Conservation (phyloP, 2,797 vertebrate genomes). For the Helicolenus hilgendorfi region DNA sequence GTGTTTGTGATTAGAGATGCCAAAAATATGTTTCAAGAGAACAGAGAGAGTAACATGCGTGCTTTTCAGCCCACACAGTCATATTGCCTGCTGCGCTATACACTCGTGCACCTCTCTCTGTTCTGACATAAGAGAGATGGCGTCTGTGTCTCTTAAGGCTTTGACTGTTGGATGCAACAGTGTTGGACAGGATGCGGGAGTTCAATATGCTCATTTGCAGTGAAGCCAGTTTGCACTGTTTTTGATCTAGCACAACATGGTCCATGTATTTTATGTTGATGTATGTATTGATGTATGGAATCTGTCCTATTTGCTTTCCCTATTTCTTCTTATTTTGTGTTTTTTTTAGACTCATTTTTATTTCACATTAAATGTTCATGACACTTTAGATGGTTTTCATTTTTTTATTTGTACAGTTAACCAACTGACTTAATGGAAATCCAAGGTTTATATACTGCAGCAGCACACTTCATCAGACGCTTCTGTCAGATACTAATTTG, state of each 20-base stretch:
- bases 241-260: constrained; percentile 39
- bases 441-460: not conserved
- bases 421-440: not conserved
- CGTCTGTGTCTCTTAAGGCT: constrained; percentile 55
- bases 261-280: not conserved
- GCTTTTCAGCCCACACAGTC: constrained; percentile 66
- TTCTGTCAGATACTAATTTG: constrained; percentile 47
- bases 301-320: not conserved
- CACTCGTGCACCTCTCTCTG: constrained; percentile 53
- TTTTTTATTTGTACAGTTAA: not conserved
- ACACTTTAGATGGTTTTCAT: not conserved
- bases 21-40: constrained; percentile 71
- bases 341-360: not conserved
- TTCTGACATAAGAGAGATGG: constrained; percentile 63
- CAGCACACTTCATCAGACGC: constrained; percentile 1
- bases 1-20: constrained; percentile 68
- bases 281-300: not conserved
- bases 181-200: constrained; percentile 43
- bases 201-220: constrained; percentile 54
- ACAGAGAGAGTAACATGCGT: constrained; percentile 48
- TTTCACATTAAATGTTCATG: not conserved
- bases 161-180: constrained; percentile 63
- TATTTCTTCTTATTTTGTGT: not conserved
- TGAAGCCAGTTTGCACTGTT: constrained; percentile 39
- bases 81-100: constrained; percentile 63